A percentile compares a stretch with the other conserved stretches of the same genome.
Evolutionary conservation across 2,888 invertebrate species (phyloP).

Genomic region (Cancer borealis): DNA sequence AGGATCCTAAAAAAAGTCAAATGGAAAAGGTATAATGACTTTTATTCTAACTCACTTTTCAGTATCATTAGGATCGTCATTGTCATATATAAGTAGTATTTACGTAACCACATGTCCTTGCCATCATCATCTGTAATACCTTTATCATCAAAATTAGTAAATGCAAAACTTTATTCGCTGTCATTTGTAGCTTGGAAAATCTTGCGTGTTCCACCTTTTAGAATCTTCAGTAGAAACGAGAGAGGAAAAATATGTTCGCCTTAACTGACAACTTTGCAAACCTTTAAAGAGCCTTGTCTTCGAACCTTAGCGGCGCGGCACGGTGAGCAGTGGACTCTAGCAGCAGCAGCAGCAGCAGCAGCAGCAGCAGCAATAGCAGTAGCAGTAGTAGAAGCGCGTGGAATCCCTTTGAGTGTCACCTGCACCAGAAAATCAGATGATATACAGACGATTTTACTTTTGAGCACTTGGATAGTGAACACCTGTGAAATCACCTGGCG

Average conservation of each 20-base stretch:
- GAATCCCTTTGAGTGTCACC: background rate
- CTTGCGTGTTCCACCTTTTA: background rate
- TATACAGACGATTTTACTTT: background rate
- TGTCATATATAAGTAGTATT: background rate
- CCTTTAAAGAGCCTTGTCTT: background rate
- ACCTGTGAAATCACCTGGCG: slow-evolving; percentile 9
- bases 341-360: background rate
- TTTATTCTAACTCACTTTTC: background rate
- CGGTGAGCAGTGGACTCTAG: background rate
- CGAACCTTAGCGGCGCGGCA: background rate
- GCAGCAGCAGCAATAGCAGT: background rate
- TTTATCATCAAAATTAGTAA: background rate
- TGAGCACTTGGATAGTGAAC: background rate
- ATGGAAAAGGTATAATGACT: too few species aligned
- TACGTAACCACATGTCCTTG: background rate
- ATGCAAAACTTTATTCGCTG: background rate
- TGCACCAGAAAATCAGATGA: background rate
- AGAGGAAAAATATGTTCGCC: background rate
- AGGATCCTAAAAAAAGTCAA: too few species aligned
- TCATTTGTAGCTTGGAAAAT: background rate
- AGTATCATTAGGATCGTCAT: background rate
- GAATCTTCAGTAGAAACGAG: background rate
- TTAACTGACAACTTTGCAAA: too few species aligned
- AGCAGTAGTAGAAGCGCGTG: background rate
- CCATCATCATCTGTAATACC: background rate